Evolutionary conservation across 2,113 vertebrate genomes (phyloP).

Genomic region (Corydoras sp.): DNA sequence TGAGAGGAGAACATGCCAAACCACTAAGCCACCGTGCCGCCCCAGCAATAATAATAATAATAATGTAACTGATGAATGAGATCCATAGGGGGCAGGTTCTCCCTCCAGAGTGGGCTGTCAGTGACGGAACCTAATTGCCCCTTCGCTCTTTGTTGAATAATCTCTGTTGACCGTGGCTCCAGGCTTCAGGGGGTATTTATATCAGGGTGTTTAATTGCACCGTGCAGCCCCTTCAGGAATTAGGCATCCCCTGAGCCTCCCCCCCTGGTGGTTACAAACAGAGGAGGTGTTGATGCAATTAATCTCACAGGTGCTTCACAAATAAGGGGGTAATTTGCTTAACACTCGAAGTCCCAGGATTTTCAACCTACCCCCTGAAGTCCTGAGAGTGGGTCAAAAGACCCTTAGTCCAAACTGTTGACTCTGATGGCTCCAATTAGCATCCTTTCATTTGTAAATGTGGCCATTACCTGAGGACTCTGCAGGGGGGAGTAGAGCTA

Average conservation of each 20-base stretch:
- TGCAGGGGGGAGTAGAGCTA: no score
- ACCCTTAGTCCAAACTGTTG: no score
- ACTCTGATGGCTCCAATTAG: no score
- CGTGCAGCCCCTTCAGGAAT: neutral
- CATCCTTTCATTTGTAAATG: no score
- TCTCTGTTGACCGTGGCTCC: neutral
- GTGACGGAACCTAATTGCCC: neutral
- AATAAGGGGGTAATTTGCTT: no score
- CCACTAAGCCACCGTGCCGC: no score
- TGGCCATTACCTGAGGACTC: no score
- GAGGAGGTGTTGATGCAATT: constrained; percentile 54
- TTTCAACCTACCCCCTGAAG: no score
- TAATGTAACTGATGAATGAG: neutral
- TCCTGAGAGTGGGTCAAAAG: no score
- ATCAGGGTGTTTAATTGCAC: neutral
- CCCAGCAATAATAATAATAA: no score
- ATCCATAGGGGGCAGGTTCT: neutral
- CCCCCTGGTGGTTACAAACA: neutral
- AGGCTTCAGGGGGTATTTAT: neutral
- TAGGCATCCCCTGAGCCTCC: neutral
- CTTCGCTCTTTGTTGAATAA: neutral
- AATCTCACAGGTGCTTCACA: constrained; percentile 22
- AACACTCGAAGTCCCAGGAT: no score
- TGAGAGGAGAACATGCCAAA: no score
- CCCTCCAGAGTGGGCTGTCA: neutral